Percentiles rank a stretch among this genome's conserved stretches.
These are phyloP conservation scores for Lasioglossum baleicum DNA, from an alignment of 1,140 invertebrate genomes.

Conservation along the genomic window DNA sequence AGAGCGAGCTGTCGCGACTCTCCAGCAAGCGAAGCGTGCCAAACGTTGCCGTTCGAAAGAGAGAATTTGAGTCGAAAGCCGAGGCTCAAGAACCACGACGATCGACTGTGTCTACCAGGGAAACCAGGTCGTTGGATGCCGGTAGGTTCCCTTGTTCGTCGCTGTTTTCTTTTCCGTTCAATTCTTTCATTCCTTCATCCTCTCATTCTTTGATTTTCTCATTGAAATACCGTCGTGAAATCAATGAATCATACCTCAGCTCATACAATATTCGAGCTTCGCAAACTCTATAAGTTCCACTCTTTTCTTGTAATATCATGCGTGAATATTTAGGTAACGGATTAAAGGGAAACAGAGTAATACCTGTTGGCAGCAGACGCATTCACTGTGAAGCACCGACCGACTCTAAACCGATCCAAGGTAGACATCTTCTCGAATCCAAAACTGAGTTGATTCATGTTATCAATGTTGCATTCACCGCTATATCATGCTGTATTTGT, in stretches of 20 bases:
- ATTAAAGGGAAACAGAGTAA: constrained; percentile 86
- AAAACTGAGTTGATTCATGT: constrained; percentile 4
- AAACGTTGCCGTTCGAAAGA: constrained; percentile 86
- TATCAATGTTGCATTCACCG: constrained; percentile 12
- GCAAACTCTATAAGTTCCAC: not conserved
- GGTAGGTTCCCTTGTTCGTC: constrained; percentile 54
- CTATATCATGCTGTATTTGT: not conserved
- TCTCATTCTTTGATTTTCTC: too few relatives aligned
- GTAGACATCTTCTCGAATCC: constrained; percentile 58
- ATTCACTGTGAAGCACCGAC: constrained; percentile 87
- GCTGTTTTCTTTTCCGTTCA: not conserved
- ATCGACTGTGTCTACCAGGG: constrained; percentile 56
- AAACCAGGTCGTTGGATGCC: constrained; percentile 74
- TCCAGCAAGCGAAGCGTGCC: constrained; percentile 85
- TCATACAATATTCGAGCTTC: too few relatives aligned
- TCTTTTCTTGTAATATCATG: constrained; percentile 32
- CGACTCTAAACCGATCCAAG: constrained; percentile 79
- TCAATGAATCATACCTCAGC: too few relatives aligned
- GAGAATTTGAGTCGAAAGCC: constrained; percentile 86
- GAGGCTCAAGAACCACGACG: constrained; percentile 71
- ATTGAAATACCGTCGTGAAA: too few relatives aligned
- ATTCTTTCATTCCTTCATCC: too few relatives aligned
- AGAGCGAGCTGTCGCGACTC: constrained; percentile 87
- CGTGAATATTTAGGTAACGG: constrained; percentile 71
- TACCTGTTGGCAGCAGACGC: constrained; percentile 88